Percentiles rank a stretch among this genome's conserved stretches.
Evolutionary conservation across 2,888 invertebrate genomes (phyloP).

Genomic region (Drosophila rellima): DNA sequence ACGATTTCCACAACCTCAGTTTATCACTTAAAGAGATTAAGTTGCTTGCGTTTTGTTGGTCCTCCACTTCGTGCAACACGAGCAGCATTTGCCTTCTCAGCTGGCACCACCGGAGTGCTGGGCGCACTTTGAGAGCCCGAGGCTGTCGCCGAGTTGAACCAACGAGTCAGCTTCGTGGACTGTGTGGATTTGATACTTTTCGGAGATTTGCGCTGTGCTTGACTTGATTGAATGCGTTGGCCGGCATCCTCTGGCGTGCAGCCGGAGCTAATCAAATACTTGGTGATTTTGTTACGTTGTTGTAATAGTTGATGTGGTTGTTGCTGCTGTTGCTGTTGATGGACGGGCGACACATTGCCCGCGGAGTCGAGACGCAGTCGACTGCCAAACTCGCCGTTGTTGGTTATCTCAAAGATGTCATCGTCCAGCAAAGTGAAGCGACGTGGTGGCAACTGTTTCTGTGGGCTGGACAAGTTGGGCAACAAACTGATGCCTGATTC

Average conservation of each 20-base stretch:
- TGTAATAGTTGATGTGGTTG: conserved; percentile 31
- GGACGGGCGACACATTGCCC: conserved; percentile 82
- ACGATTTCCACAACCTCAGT: conserved; percentile 11
- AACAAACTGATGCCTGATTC: conserved; percentile 38
- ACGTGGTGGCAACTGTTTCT: conserved; percentile 34
- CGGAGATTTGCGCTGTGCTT: conserved; percentile 77
- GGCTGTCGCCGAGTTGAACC: conserved; percentile 69
- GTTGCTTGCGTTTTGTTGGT: conserved; percentile 61
- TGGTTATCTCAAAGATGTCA: conserved; percentile 84
- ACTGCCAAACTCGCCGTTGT: conserved; percentile 83
- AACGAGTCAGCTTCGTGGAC: conserved; percentile 83
- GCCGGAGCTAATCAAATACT: conserved; percentile 79
- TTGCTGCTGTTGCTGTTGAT: conserved; percentile 43
- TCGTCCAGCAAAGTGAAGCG: conserved; percentile 71
- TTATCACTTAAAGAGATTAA: conserved; percentile 62
- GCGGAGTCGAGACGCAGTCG: conserved; percentile 79
- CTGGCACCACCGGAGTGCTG: conserved; percentile 53
- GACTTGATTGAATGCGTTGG: conserved; percentile 37
- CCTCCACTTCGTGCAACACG: conserved; percentile 55
- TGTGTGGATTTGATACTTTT: conserved; percentile 74
- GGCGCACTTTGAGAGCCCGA: conserved; percentile 59
- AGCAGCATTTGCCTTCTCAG: conserved; percentile 40
- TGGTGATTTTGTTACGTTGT: conserved; percentile 83
- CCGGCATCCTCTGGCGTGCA: conserved; percentile 47
- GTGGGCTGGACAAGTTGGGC: conserved; percentile 47